Evolutionary conservation across 1,140 invertebrate species (phyloP), one percentile per base, ranked within the genome.

Genomic region (Metaphire vulgaris): DNA sequence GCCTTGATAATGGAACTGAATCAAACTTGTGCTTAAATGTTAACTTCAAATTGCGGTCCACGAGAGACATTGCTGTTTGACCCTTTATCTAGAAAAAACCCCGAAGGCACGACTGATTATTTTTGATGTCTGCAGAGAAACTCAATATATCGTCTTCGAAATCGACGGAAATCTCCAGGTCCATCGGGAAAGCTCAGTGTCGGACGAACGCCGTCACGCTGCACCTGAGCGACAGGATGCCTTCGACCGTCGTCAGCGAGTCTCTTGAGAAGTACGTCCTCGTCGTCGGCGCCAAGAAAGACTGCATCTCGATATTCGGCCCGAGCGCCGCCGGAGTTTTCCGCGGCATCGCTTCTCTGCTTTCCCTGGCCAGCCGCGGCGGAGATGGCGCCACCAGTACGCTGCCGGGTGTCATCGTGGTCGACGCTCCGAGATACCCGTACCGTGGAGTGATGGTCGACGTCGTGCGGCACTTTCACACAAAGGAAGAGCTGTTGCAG

Each of bases 401-500:
- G 41, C 21, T 56, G 6, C 41, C 41, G 6, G 68, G 75, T 76
- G 74, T 80, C 0, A 34, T 30, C 0, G 81, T 84, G 31, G 28
- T 28, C 15, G 83, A 85, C 74, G 74, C 75, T 2, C 84, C 83
- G 34, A 78, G 83, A 29, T 85, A 81, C 75, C 21, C 69, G 21
- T 84, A 81, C 76, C 76, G 85, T 66, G 84, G 84, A 1, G 74
- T 85, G 66, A 78, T 82, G 76, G 33, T 86, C 33, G 85, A 86
- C 71, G 78, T 86, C 0, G 69, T 79, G 1, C 76, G 85, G 41
- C 83, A 85, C 76, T 86, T 85, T 71, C 80, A 81, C 14, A 28
- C 74, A 0, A 79, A 80, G 30, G 74, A 76, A 1, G 80, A 81
- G 28, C 68, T 33, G 30, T 6, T 34, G n/a, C 14, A 32, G 16